A percentile compares a stretch with the other conserved stretches of the same genome.
phyloP scores from a whole-genome alignment of 2,888 invertebrate species.

The Tromatobia lineatoria region DNA sequence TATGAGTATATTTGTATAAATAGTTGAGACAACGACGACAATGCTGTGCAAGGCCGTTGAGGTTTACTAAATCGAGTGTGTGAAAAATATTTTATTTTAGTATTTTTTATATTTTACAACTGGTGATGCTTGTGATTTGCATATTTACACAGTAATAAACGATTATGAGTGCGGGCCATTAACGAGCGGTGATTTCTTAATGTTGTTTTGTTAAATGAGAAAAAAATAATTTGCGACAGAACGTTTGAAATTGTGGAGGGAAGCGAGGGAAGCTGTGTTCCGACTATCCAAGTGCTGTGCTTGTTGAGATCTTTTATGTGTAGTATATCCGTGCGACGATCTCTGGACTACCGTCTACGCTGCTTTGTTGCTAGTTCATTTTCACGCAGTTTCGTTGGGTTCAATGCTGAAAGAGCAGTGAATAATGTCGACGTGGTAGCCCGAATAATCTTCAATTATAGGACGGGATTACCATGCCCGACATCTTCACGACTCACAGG shows the following conservation, averaged over 20 bases:
- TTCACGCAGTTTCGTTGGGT: neutral
- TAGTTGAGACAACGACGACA: slow-evolving; percentile 45
- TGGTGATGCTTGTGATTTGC: neutral
- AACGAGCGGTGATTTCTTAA: neutral
- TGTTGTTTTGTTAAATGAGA: neutral
- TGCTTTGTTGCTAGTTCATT: neutral
- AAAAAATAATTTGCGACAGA: neutral
- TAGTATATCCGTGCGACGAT: neutral
- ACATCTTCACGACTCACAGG: slow-evolving; percentile 82
- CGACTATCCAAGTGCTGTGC: neutral
- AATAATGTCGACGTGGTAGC: slow-evolving; percentile 60
- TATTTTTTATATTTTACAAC: neutral
- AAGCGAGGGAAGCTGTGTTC: neutral
- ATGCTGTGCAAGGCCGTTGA: slow-evolving; percentile 45
- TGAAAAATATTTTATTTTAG: slow-evolving; percentile 49
- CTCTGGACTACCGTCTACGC: neutral
- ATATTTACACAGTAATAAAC: neutral
- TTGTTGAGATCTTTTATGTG: neutral
- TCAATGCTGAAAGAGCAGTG: slow-evolving; percentile 17
- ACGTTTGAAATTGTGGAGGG: neutral
- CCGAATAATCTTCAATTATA: slow-evolving; percentile 53
- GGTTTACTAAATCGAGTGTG: slow-evolving; percentile 54
- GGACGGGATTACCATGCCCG: slow-evolving; percentile 83
- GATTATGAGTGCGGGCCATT: neutral
- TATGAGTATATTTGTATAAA: slow-evolving; percentile 27